Evolutionary conservation across 2,888 invertebrate species (phyloP).

Genomic region (Synergus gifuensis): DNA sequence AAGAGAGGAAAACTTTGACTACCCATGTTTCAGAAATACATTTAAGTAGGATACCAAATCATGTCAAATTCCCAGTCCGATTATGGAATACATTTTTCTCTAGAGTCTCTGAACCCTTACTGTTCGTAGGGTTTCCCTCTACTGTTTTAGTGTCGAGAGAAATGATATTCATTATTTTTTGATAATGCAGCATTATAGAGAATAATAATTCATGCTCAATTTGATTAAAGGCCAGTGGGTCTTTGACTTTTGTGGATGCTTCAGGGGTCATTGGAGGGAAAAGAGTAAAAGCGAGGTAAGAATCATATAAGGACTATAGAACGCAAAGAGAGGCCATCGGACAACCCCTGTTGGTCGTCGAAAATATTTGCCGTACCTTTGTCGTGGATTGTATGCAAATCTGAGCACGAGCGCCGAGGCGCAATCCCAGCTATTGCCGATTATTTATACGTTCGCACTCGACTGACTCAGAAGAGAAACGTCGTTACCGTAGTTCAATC

Average conservation of each 20-base stretch:
- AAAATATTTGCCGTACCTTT: slow-evolving; percentile 43
- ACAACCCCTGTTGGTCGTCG: slow-evolving; percentile 40
- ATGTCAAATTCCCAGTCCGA: not conserved
- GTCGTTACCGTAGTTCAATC: slow-evolving; percentile 38
- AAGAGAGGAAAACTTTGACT: not conserved
- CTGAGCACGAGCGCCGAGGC: slow-evolving; percentile 43
- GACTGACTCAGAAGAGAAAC: slow-evolving; percentile 45
- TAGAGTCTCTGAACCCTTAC: not conserved
- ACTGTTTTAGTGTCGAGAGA: slow-evolving; percentile 12
- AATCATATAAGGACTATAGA: slow-evolving; percentile 16
- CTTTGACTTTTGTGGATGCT: slow-evolving; percentile 1
- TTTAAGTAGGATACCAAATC: not conserved
- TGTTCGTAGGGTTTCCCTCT: slow-evolving; percentile 32
- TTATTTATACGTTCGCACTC: slow-evolving; percentile 52
- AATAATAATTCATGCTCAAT: not conserved
- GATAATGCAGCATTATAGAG: no score
- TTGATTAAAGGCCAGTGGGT: not conserved
- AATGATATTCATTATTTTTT: not conserved
- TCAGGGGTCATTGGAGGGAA: slow-evolving; percentile 23
- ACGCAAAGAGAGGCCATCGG: slow-evolving; percentile 23
- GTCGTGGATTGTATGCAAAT: slow-evolving; percentile 51
- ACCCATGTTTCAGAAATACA: not conserved
- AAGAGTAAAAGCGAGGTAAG: not conserved
- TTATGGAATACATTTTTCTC: slow-evolving; percentile 17
- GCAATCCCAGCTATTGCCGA: slow-evolving; percentile 45